Conservation (phyloP, 2,888 invertebrate species). For the Agrochola lychnidis region DNA sequence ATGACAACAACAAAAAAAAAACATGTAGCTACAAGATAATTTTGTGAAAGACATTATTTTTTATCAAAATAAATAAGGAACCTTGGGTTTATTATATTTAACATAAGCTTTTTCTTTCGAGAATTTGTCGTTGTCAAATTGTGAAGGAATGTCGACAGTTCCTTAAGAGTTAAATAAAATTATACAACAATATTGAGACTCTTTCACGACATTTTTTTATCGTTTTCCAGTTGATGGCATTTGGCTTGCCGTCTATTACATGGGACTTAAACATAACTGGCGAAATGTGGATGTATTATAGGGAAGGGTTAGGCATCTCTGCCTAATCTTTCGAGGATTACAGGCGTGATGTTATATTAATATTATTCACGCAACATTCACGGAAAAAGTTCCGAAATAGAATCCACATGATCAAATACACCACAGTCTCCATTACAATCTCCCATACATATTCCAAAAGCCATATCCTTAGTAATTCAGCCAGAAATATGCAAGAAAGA, state of each 20-base stretch:
- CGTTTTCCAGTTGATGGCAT: no score
- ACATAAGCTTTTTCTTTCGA: background rate
- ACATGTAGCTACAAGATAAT: background rate
- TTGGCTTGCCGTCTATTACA: no score
- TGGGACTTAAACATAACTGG: no score
- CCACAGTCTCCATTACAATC: slow-evolving; percentile 38
- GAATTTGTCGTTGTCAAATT: background rate
- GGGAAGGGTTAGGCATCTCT: background rate
- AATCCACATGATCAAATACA: background rate
- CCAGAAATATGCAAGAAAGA: slow-evolving; percentile 60
- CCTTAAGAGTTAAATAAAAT: no score
- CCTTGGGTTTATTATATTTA: background rate
- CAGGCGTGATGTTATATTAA: background rate
- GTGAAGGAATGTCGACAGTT: background rate
- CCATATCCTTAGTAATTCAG: slow-evolving; percentile 45
- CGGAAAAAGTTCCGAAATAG: background rate
- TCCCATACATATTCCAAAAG: slow-evolving; percentile 45
- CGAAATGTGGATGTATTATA: no score
- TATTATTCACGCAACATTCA: background rate
- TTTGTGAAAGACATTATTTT: background rate
- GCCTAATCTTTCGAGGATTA: background rate
- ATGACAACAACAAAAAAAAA: background rate
- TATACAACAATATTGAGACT: background rate
- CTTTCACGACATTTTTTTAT: background rate
- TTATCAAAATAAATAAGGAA: background rate